These are phyloP conservation scores for Drosophila lowei DNA, from an alignment of 1,140 invertebrate species.

Conservation along the genomic window DNA sequence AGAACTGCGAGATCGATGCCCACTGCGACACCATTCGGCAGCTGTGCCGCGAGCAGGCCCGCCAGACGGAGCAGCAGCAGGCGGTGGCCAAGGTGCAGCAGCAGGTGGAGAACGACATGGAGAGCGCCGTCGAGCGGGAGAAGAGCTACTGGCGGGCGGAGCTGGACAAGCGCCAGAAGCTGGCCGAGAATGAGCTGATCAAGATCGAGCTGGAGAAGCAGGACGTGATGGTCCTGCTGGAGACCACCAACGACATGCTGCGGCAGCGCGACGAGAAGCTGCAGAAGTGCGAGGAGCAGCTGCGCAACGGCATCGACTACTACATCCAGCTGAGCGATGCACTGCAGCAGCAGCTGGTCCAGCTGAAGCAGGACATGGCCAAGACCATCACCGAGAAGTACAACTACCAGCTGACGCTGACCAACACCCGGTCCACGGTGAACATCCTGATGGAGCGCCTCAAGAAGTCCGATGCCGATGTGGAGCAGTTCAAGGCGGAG, in stretches of 20 bases:
- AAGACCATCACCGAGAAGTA: slow-evolving; percentile 83
- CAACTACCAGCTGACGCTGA: slow-evolving; percentile 84
- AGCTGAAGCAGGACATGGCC: slow-evolving; percentile 80
- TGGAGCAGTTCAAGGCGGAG: slow-evolving; percentile 84
- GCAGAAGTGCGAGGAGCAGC: slow-evolving; percentile 77
- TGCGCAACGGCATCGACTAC: slow-evolving; percentile 81
- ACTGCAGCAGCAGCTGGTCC: slow-evolving; percentile 75
- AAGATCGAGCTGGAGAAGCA: slow-evolving; percentile 84
- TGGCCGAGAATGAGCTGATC: slow-evolving; percentile 84
- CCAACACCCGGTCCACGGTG: slow-evolving; percentile 83
- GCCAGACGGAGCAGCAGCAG: slow-evolving; percentile 81
- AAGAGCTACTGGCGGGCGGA: slow-evolving; percentile 83
- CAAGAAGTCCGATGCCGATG: slow-evolving; percentile 84
- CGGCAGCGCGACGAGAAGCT: slow-evolving; percentile 82
- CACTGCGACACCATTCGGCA: slow-evolving; percentile 76
- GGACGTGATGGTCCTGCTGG: slow-evolving; percentile 81
- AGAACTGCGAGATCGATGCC: slow-evolving; percentile 79
- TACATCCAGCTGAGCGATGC: slow-evolving; percentile 77
- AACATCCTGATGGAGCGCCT: slow-evolving; percentile 84
- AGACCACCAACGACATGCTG: slow-evolving; percentile 79
- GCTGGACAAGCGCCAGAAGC: slow-evolving; percentile 84
- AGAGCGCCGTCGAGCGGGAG: slow-evolving; percentile 82
- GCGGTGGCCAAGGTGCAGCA: slow-evolving; percentile 83
- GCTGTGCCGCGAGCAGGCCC: slow-evolving; percentile 76
- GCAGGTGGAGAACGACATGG: slow-evolving; percentile 82